Conservation (phyloP, 2,888 invertebrate genomes). For the Hybos culiciformis region DNA sequence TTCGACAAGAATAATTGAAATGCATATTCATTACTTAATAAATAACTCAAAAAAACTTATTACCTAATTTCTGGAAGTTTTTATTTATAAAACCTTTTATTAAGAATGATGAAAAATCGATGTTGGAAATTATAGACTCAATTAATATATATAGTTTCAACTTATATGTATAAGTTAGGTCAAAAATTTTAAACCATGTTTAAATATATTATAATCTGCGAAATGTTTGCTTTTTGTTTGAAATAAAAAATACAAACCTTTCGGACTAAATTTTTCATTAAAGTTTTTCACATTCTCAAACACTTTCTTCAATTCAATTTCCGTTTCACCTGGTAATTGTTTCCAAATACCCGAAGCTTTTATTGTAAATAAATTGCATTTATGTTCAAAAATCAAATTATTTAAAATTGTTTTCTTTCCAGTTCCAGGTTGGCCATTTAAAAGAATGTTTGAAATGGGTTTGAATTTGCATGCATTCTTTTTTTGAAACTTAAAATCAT, state of each 20-base stretch:
- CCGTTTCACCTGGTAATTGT: slow-evolving; percentile 41
- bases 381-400: slow-evolving; percentile 35
- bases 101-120: too few species aligned
- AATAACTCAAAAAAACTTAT: too few species aligned
- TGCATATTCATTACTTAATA: too few species aligned
- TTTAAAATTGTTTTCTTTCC: slow-evolving; percentile 43
- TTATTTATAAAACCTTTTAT: too few species aligned
- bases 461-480: slow-evolving; percentile 22
- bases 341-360: slow-evolving; percentile 35
- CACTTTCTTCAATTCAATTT: slow-evolving; percentile 33
- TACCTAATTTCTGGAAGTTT: too few species aligned
- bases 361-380: slow-evolving; percentile 37
- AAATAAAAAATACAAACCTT: slow-evolving; percentile 19
- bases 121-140: too few species aligned
- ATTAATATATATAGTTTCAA: too few species aligned
- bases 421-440: slow-evolving; percentile 42
- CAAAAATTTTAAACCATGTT: too few species aligned
- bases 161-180: too few species aligned
- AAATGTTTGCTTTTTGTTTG: too few species aligned
- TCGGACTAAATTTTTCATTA: slow-evolving; percentile 22
- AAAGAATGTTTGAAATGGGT: slow-evolving; percentile 21
- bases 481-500: slow-evolving; percentile 25
- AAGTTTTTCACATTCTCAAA: slow-evolving; percentile 35
- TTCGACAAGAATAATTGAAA: too few species aligned
- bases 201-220: too few species aligned